Evolutionary conservation across 2,113 vertebrate species (phyloP).

Genomic region (Pungitius pungitius): DNA sequence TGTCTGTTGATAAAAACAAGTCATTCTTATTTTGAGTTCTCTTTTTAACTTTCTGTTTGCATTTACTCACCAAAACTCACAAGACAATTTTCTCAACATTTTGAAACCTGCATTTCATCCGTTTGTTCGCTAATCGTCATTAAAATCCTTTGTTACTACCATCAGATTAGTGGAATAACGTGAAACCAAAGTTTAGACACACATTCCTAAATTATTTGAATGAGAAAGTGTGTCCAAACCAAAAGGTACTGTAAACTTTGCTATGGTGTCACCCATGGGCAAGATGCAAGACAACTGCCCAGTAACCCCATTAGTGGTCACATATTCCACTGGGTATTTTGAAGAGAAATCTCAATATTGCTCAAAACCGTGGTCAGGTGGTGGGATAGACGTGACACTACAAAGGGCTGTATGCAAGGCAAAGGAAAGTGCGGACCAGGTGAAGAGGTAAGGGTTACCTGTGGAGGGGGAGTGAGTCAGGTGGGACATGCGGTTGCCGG

Average conservation of each 20-base stretch:
- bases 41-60: not conserved
- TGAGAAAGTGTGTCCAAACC: too few relatives aligned
- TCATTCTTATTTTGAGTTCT: not conserved
- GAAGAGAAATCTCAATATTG: not conserved
- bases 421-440: slow-evolving; percentile 33
- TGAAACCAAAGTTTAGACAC: not conserved
- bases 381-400: slow-evolving; percentile 3
- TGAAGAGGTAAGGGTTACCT: slow-evolving; percentile 75
- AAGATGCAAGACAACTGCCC: not conserved
- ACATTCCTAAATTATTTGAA: too few relatives aligned
- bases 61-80: not conserved
- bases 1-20: not conserved
- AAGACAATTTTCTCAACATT: not conserved
- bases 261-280: not conserved
- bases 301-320: not conserved
- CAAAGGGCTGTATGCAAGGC: slow-evolving; percentile 3
- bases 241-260: too few relatives aligned
- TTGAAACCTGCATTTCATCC: not conserved
- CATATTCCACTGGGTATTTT: not conserved
- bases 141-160: not conserved
- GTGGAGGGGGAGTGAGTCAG: slow-evolving; percentile 86
- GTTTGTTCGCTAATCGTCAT: not conserved
- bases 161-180: not conserved
- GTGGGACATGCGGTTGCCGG: slow-evolving; percentile 86
- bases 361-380: slow-evolving; percentile 7